A percentile compares a stretch with the other conserved stretches of the same genome.
Evolutionary conservation across 2,113 vertebrate genomes (phyloP).

Genomic region (Plestiodon gilberti): DNA sequence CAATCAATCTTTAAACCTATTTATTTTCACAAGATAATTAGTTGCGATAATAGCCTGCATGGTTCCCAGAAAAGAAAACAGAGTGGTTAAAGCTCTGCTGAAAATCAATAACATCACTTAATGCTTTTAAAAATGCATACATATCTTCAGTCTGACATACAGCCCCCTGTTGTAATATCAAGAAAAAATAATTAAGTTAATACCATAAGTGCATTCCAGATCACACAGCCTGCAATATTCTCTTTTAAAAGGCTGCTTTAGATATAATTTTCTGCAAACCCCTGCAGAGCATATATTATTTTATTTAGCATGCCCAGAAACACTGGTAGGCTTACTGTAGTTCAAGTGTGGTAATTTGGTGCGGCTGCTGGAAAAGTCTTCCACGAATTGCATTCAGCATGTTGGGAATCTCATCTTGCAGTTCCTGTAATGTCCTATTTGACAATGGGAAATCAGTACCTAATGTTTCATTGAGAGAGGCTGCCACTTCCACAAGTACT

Average conservation of each 20-base stretch:
- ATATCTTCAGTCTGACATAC: background rate
- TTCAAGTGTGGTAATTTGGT: slow-evolving; percentile 61
- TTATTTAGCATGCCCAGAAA: background rate
- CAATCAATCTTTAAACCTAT: background rate
- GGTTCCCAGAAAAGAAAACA: background rate
- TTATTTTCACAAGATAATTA: background rate
- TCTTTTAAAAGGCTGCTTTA: background rate
- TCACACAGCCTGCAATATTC: background rate
- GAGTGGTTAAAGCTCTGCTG: background rate
- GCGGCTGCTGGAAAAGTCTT: slow-evolving; percentile 60
- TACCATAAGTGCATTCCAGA: background rate
- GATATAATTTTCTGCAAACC: background rate
- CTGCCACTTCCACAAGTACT: slow-evolving; percentile 78
- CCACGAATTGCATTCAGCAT: slow-evolving; percentile 74
- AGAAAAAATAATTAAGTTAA: background rate
- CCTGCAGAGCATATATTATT: background rate
- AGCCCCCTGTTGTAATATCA: background rate
- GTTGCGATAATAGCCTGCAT: background rate
- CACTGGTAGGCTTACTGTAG: slow-evolving; percentile 74
- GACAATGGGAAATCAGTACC: slow-evolving; percentile 66
- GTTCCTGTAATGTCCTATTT: slow-evolving; percentile 67
- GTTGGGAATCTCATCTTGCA: slow-evolving; percentile 73
- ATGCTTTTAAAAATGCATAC: background rate
- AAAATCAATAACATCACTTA: background rate
- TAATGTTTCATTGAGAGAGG: slow-evolving; percentile 77